Conservation (phyloP, 2,113 vertebrate species). For the Laterallus jamaicensis region DNA sequence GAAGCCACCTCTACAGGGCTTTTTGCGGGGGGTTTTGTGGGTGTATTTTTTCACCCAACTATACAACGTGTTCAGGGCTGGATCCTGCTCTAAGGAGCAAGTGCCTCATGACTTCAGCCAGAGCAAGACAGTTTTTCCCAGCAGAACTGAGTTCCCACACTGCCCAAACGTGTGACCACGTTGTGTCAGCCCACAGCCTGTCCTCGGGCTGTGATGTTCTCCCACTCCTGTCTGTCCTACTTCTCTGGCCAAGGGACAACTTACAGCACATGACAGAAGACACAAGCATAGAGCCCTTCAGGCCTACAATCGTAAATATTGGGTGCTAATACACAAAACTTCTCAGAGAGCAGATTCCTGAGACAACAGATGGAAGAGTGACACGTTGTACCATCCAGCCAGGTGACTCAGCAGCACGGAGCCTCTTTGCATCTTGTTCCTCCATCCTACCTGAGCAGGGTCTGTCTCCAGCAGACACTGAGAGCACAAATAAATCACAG, state of each 20-base stretch:
- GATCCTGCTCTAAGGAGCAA: neutral
- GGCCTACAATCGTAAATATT: neutral
- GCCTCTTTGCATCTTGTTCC: neutral
- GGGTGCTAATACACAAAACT: neutral
- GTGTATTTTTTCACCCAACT: neutral
- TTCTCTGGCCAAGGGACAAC: neutral
- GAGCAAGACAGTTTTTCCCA: neutral
- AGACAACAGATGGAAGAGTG: neutral
- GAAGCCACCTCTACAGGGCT: fast-evolving
- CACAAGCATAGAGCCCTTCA: neutral
- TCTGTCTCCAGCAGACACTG: neutral
- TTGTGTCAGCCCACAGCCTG: neutral
- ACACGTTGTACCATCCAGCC: neutral
- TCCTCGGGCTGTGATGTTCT: neutral
- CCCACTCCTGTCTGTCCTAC: neutral
- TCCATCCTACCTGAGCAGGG: neutral
- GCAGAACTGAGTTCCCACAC: neutral
- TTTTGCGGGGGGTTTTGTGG: neutral
- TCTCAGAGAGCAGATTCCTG: neutral
- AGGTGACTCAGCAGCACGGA: neutral
- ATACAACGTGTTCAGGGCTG: fast-evolving
- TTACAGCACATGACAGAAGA: neutral
- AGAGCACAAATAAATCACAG: neutral
- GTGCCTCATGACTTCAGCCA: neutral
- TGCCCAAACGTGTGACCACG: fast-evolving